Evolutionary conservation across 1,140 invertebrate genomes (phyloP), one percentile per base, ranked within the genome.

Genomic region (Magallana angulata): DNA sequence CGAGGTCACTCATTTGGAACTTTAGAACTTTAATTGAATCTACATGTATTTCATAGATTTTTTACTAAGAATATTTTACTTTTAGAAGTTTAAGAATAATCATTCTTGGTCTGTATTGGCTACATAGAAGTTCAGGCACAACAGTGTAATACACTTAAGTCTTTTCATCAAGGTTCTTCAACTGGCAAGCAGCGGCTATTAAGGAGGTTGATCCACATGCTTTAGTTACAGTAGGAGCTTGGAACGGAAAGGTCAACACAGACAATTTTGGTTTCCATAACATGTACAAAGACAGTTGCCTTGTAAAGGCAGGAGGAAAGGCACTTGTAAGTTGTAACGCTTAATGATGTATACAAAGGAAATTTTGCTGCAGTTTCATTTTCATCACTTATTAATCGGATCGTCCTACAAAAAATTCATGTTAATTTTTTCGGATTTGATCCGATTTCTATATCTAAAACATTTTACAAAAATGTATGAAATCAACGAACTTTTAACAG

Each of bases 211-310:
- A 95, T 89, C 91, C 93, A 0, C 90, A 91, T 9, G 93, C 93
- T 16, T 90, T 95, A 83, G 94, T 95, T 1, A 95, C 94, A 0
- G 90, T 95, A 1, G 94, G 95, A 7, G 93, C 94, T 24, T 95
- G 95, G 94, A 93, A 91, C 88, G 87, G 91, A 16, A 92, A 92
- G 87, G 90, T 93, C 0, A 93, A 95, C 87, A 93, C 93, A 8
- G 94, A 95, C 87, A 90, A 90, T 2, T 94, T 94, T 86, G 93
- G 92, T 56, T 92, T 92, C 36, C 90, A 92, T 88, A 95, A 95
- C 87, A 91, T 93, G 87, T 95, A 94, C 91, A 93, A 92, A 14
- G 94, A 95, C 88, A 88, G 86, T 1, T 95, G 94, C 84, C 90
- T 95, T 8, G 86, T 91, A 30, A 92, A 92, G 24, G 93, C 93